Conservation (phyloP, 1,140 invertebrate genomes). For the Oreohelix idahoensis region DNA sequence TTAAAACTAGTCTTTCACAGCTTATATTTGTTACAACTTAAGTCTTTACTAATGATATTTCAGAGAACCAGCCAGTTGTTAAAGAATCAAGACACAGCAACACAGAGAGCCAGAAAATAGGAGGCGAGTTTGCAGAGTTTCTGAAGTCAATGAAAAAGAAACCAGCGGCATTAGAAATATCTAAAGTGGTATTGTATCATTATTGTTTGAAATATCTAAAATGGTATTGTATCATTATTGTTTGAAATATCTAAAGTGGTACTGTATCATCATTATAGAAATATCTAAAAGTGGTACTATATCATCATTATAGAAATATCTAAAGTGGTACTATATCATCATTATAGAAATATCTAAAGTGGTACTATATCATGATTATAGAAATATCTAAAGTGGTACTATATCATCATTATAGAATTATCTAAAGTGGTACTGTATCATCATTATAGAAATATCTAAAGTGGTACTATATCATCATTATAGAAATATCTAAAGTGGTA, state of each 20-base stretch:
- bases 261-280: too few relatives aligned
- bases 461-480: too few relatives aligned
- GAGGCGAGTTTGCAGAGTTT: conserved; percentile 71
- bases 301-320: conserved; percentile 82
- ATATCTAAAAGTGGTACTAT: too few relatives aligned
- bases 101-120: conserved; percentile 70
- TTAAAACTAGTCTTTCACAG: too few relatives aligned
- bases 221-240: neutral
- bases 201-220: conserved; percentile 81
- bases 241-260: conserved; percentile 78
- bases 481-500: too few relatives aligned
- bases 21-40: too few relatives aligned
- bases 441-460: too few relatives aligned
- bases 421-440: too few relatives aligned
- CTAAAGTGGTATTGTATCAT: conserved; percentile 70
- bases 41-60: neutral
- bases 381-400: too few relatives aligned
- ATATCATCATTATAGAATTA: too few relatives aligned
- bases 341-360: too few relatives aligned
- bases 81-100: conserved; percentile 61
- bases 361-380: too few relatives aligned
- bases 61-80: conserved; percentile 1
- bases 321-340: conserved; percentile 71
- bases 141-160: conserved; percentile 66
- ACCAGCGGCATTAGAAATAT: conserved; percentile 79